phyloP scores from a whole-genome alignment of 2,888 invertebrate genomes.

The Aporophyla nigra region DNA sequence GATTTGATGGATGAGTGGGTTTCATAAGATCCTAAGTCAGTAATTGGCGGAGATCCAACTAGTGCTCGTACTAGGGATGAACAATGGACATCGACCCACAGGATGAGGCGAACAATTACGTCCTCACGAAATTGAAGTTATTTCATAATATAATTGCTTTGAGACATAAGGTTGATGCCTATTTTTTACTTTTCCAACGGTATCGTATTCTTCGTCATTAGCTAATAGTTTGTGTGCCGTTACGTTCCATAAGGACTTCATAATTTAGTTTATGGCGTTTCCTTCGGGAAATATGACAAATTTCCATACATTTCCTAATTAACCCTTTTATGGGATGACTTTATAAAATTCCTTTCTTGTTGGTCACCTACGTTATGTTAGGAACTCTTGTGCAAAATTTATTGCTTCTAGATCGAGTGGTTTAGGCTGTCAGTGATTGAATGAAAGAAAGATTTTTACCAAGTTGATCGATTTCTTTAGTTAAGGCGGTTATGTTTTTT shows the following conservation, averaged over 20 bases:
- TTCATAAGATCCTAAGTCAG: constrained; percentile 38
- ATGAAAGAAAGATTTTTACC: too few species aligned
- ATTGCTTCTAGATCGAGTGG: background rate
- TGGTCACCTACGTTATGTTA: background rate
- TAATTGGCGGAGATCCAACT: constrained; percentile 77
- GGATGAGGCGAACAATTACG: constrained; percentile 29
- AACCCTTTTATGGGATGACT: background rate
- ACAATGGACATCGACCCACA: constrained; percentile 50
- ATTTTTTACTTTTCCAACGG: background rate
- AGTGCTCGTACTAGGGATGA: constrained; percentile 66
- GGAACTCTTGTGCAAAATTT: background rate
- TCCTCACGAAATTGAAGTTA: constrained; percentile 24
- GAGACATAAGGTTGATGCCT: constrained; percentile 6
- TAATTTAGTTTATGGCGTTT: background rate
- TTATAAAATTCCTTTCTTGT: background rate
- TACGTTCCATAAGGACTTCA: background rate
- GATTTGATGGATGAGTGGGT: constrained; percentile 43
- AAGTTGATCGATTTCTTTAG: too few species aligned
- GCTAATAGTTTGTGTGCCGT: background rate
- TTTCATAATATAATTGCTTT: constrained; percentile 27
- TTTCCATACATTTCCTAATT: background rate
- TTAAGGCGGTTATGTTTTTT: too few species aligned
- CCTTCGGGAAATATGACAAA: background rate
- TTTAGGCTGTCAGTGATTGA: background rate
- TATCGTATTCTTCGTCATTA: background rate